Conservation (phyloP, 2,888 invertebrate species). For the Pyrgus malvae region DNA sequence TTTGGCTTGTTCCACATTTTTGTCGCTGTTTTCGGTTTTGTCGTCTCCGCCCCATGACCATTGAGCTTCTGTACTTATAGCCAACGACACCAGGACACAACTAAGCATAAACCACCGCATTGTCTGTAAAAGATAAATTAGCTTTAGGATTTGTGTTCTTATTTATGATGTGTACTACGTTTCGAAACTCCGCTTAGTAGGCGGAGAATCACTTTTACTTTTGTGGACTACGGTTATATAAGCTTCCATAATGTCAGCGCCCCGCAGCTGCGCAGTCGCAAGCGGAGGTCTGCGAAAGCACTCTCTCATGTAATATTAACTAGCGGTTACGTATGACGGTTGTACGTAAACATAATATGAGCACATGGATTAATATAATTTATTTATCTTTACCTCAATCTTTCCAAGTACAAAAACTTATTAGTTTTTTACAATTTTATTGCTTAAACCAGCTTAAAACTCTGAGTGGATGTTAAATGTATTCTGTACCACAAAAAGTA, state of each 20-base stretch:
- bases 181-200: constrained; percentile 66
- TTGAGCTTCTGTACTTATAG: constrained; percentile 62
- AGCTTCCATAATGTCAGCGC: constrained; percentile 66
- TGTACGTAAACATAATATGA: not conserved
- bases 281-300: constrained; percentile 62
- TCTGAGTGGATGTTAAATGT: no score
- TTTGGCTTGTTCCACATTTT: constrained; percentile 43
- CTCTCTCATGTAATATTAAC: constrained; percentile 51
- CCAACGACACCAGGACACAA: constrained; percentile 59
- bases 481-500: not conserved
- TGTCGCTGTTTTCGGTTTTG: constrained; percentile 46
- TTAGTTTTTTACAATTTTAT: no score
- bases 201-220: constrained; percentile 78
- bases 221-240: constrained; percentile 72
- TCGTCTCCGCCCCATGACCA: constrained; percentile 73
- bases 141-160: constrained; percentile 13
- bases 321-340: constrained; percentile 29
- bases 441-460: no score
- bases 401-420: no score
- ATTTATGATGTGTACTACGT: constrained; percentile 46
- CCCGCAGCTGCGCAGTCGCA: constrained; percentile 48
- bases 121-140: constrained; percentile 53
- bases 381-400: no score
- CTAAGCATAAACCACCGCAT: constrained; percentile 72
- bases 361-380: not conserved